Base-by-base conservation (phyloP, 2,113 vertebrate genomes). In the Salminus brasiliensis region DNA sequence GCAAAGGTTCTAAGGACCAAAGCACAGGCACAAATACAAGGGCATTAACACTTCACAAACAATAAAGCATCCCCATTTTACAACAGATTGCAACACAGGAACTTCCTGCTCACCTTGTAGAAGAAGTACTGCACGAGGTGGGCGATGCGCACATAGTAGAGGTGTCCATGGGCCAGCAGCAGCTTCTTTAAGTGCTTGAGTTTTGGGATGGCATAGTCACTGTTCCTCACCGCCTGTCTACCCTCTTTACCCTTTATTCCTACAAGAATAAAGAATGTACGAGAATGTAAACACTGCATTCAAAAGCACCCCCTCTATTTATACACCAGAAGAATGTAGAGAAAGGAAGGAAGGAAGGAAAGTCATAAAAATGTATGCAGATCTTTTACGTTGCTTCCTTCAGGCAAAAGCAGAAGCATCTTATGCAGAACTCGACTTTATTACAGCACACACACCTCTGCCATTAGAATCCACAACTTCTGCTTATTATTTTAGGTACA, bases 51-150 rank as follows among this genome's bases (percentile, higher is more conserved):
- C 8, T 6, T 36, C 27, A 13, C 29, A 67, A 55, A 67, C 18
- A 29, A 45, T 11, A 21, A 2, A 55, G 5, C 23, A 55, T 13
- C 1, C 6, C 18, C 47, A n/a, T 52, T n/a, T 12, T 3, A 45
- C 43, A 45, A 15, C 16, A 45, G 43, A 45, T 2, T 15, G n/a
- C n/a, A n/a, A n/a, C n/a, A n/a, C n/a, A n/a, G n/a, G n/a, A n/a
- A n/a, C n/a, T 21, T 43, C 11, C 15, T 43, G 90, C 81, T 82
- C 92, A 97, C 98, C 96, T 99, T 99, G 92, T 99, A 99, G 91
- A 99, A 99, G 94, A 99, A 99, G 94, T 99, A 99, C 84, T 99
- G 97, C 90, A 99, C 97, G 83, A 99, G 95, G 83, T 99, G 96
- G 82, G 98, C 95, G 88, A 99, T 99, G 90, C 97, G 95, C 78